Percentiles rank a stretch among this genome's conserved stretches.
Conservation (phyloP, 2,113 vertebrate genomes). For the Ceratotherium simum region DNA sequence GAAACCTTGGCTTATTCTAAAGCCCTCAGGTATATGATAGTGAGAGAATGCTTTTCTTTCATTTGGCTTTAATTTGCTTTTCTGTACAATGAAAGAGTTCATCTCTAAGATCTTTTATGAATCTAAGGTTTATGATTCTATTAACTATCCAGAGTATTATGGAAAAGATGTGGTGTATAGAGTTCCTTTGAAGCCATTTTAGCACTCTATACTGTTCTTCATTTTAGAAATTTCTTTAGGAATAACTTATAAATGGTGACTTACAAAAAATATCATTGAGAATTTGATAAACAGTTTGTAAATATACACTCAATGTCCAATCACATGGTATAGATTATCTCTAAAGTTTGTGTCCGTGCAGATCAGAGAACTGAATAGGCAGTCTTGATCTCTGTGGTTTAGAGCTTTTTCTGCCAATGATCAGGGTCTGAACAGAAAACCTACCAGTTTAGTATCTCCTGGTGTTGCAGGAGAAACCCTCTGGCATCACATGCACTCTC, state of each 20-base stretch:
- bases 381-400: neutral
- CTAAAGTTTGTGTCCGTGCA: neutral
- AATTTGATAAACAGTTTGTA: neutral
- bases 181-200: neutral
- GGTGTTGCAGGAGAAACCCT: neutral
- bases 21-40: neutral
- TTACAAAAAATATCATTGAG: neutral
- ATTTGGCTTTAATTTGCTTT: neutral
- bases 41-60: neutral
- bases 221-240: neutral
- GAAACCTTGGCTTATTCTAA: constrained; percentile 7
- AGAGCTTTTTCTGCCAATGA: neutral
- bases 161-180: neutral
- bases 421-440: neutral
- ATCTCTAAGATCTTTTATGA: neutral
- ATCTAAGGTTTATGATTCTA: neutral
- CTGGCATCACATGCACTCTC: neutral
- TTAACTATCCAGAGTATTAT: neutral
- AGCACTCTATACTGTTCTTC: neutral
- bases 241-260: neutral
- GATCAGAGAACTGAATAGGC: neutral
- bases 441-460: neutral
- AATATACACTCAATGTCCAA: neutral
- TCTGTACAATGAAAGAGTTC: neutral
- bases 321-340: neutral